A percentile compares a stretch with the other conserved stretches of the same genome.
Evolutionary conservation across 2,888 invertebrate genomes (phyloP).

Genomic region (Drosophila longiperda): DNA sequence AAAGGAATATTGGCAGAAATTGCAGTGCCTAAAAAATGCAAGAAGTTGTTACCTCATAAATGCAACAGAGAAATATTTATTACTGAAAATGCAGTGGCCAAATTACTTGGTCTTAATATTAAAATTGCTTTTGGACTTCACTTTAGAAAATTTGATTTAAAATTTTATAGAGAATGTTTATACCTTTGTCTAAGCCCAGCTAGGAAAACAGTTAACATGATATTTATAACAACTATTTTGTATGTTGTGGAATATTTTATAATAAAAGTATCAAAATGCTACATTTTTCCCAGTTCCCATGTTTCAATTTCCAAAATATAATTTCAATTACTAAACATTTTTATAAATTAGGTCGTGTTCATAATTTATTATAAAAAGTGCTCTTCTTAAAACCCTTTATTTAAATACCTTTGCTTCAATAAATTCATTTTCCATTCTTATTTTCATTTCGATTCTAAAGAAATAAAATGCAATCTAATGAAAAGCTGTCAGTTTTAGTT

Average conservation of each 20-base stretch:
- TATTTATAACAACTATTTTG: neutral
- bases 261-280: neutral
- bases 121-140: no score
- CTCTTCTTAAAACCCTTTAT: neutral
- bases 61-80: neutral
- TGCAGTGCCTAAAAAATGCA: neutral
- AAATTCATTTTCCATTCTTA: neutral
- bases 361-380: neutral
- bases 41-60: no score
- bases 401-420: neutral
- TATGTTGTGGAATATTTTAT: neutral
- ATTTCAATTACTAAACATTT: neutral
- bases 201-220: neutral
- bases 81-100: neutral
- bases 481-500: neutral
- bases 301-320: neutral
- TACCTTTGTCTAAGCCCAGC: neutral
- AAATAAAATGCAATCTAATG: neutral
- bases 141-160: no score
- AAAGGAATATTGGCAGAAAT: neutral
- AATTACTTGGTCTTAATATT: no score
- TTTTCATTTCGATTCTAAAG: neutral
- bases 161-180: neutral
- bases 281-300: rapidly evolving
- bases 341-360: neutral